Evolutionary conservation across 2,888 invertebrate genomes (phyloP).

Genomic region (Anagyrus pseudococci): DNA sequence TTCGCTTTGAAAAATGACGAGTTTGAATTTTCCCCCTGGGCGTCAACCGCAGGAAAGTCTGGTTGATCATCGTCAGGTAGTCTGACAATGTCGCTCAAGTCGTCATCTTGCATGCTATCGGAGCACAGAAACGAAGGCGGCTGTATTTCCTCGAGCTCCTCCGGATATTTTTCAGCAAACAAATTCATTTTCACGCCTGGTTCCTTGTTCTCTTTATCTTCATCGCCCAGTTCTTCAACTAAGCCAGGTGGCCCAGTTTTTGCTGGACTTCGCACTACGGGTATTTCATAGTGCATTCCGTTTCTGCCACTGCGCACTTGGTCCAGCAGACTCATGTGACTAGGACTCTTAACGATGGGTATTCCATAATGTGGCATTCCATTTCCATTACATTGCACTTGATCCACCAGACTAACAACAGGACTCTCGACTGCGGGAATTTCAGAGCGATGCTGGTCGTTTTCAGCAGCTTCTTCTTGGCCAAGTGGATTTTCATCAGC

Average conservation of each 20-base stretch:
- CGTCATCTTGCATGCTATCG: slow-evolving; percentile 31
- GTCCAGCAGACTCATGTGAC: no score
- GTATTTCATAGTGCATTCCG: no score
- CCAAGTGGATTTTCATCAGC: no score
- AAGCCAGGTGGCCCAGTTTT: no score
- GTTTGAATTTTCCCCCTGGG: no score
- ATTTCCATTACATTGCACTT: not conserved
- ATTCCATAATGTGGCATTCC: not conserved
- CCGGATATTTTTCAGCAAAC: slow-evolving; percentile 23
- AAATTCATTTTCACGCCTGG: not conserved
- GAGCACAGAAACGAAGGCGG: slow-evolving; percentile 45
- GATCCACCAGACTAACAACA: not conserved
- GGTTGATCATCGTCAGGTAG: not conserved
- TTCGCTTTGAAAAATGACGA: no score
- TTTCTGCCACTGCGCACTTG: no score
- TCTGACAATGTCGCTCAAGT: not conserved
- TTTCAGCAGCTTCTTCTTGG: no score
- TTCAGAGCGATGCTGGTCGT: not conserved
- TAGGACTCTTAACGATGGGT: not conserved
- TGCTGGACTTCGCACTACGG: no score
- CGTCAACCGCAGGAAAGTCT: no score
- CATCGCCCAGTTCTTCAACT: not conserved
- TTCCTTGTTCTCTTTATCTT: slow-evolving; percentile 9
- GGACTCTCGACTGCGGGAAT: not conserved
- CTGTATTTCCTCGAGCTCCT: slow-evolving; percentile 43